phyloP scores from a whole-genome alignment of 2,113 vertebrate genomes.

The Gracilinanus agilis region DNA sequence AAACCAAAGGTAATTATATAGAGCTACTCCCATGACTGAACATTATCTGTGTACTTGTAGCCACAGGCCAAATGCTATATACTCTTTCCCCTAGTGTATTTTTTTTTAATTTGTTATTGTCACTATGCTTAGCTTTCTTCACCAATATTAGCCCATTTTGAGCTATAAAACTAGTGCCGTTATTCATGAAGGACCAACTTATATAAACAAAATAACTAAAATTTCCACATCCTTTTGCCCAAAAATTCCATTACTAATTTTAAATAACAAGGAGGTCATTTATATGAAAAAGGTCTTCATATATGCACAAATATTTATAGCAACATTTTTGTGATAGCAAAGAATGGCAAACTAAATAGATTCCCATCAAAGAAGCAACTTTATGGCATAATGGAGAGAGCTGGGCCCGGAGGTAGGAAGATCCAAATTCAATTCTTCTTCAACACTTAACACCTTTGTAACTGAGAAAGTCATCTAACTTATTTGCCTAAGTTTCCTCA shows the following conservation, averaged over 20 bases:
- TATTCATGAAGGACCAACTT: not conserved
- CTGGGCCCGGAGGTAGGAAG: too few relatives aligned
- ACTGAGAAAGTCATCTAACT: too few relatives aligned
- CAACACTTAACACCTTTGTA: too few relatives aligned
- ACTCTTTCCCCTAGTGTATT: not conserved
- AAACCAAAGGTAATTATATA: not conserved
- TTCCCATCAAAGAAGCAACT: not conserved
- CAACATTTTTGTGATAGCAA: conserved; percentile 23
- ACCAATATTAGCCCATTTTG: not conserved
- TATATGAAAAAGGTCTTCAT: not conserved
- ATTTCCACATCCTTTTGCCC: not conserved
- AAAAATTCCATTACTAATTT: too few relatives aligned
- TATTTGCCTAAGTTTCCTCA: too few relatives aligned
- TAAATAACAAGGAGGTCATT: too few relatives aligned
- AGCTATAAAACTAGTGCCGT: not conserved
- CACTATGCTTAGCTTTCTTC: not conserved
- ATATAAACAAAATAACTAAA: not conserved
- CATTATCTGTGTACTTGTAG: not conserved
- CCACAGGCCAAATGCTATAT: not conserved
- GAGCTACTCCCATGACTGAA: not conserved
- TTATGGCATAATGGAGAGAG: too few relatives aligned
- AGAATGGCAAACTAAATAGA: conserved; percentile 2
- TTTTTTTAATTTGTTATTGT: not conserved
- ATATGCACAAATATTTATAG: not conserved
- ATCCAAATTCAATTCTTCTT: too few relatives aligned